Conservation (phyloP, 2,113 vertebrate genomes). For the Trochalopteron elliotii region DNA sequence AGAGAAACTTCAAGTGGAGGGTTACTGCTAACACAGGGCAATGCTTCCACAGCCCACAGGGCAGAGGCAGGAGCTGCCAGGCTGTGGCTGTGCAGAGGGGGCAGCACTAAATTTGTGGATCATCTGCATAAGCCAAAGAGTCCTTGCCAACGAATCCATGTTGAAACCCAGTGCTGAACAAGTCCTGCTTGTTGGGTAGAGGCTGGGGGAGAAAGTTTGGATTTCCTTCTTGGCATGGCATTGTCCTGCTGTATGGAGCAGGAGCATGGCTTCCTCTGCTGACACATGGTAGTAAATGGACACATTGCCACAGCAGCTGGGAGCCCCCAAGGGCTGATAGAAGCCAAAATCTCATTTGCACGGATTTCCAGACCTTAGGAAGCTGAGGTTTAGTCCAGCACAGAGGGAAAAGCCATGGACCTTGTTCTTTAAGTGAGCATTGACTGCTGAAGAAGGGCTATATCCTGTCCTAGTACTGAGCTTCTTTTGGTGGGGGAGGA, state of each 20-base stretch:
- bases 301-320: background rate
- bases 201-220: background rate
- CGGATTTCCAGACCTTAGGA: background rate
- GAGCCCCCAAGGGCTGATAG: background rate
- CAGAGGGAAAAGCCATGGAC: background rate
- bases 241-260: fast-evolving
- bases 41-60: fast-evolving
- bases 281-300: fast-evolving
- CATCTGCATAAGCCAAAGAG: background rate
- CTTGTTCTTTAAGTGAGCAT: background rate
- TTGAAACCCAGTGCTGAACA: background rate
- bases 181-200: background rate
- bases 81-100: background rate
- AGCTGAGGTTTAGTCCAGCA: background rate
- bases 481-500: background rate
- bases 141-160: background rate
- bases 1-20: background rate
- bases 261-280: background rate
- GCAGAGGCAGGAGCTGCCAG: background rate
- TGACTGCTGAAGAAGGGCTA: background rate
- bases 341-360: background rate
- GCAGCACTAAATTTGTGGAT: background rate
- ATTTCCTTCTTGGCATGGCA: background rate
- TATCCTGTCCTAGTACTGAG: background rate
- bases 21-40: background rate